Base-by-base conservation (phyloP, 2,113 vertebrate genomes). In the Lepidothrix coronata region DNA sequence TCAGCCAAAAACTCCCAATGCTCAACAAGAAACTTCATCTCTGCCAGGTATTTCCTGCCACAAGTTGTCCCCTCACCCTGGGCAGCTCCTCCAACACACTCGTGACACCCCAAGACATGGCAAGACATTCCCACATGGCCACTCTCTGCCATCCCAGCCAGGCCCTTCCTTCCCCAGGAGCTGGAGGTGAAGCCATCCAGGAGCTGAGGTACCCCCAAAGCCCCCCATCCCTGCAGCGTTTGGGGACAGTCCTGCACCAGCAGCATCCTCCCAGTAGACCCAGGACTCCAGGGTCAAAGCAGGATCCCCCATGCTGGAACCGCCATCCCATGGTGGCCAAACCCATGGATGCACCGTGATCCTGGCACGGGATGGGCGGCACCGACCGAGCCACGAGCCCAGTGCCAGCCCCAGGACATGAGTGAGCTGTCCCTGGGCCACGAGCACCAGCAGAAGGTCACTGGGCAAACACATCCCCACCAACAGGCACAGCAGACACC, bases 281-380 rank as follows among this genome's bases (percentile, higher is more conserved):
- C 43, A 25, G 77, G 11, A 23, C 3, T 0, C 0, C 0, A 1
- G 0, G 22, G n/a, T 14, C 37, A 37, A 5, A 62, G 55, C 1
- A 0, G n/a, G 30, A 65, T 17, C 2, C 0, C 19, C 33, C 0
- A 0, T 6, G 18, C 43, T 5, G 17, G 66, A 37, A 33, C 6
- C 14, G 16, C 33, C 70, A 57, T 31, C 37, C 55, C 30, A 6
- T 0, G 0, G 25, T 2, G 25, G 30, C 59, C 85, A 30, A 25
- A 27, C 15, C 35, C 6, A 18, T 0, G 5, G 16, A 41, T 2
- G 18, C 0, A 9, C 35, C 2, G 0, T 1, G 13, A 28, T 8
- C 37, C 66, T 1, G 0, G 51, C 58, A 23, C 0, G 2, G 13
- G n/a, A 55, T 0, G 10, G 28, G 20, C 11, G n/a, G 35, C 30